These are phyloP conservation scores for Hofmannophila pseudospretella DNA, from an alignment of 2,888 invertebrate genomes.

Conservation along the genomic window DNA sequence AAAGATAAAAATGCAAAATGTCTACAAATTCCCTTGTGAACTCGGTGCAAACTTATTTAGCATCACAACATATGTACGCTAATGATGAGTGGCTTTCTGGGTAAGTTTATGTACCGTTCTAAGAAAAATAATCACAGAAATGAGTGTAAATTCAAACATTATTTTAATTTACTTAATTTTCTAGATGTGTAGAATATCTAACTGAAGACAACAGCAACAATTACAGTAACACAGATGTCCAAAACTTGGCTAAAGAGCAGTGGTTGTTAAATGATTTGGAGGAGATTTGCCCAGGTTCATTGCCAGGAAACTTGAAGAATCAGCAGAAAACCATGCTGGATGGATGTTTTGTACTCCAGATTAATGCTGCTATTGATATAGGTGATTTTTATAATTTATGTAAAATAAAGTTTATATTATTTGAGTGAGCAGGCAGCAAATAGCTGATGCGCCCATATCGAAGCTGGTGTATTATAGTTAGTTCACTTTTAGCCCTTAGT, in stretches of 20 bases:
- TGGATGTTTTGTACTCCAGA: conserved; percentile 80
- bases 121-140: neutral
- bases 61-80: conserved; percentile 49
- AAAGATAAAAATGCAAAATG: conserved; percentile 21
- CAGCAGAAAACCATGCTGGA: conserved; percentile 63
- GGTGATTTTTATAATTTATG: conserved; percentile 43
- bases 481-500: too few relatives aligned
- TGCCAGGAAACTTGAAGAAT: conserved; percentile 75
- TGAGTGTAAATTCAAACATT: neutral
- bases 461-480: too few relatives aligned
- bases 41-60: conserved; percentile 45
- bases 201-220: conserved; percentile 54
- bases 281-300: conserved; percentile 78
- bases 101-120: conserved; percentile 27
- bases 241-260: conserved; percentile 79
- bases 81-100: conserved; percentile 63
- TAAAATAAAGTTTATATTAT: too few relatives aligned
- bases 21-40: conserved; percentile 22
- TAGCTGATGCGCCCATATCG: too few relatives aligned
- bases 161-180: conserved; percentile 16
- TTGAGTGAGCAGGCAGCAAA: too few relatives aligned
- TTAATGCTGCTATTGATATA: conserved; percentile 79
- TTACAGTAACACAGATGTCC: conserved; percentile 65
- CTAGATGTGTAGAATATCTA: conserved; percentile 75
- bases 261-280: conserved; percentile 82